Percentiles rank a stretch among this genome's conserved stretches.
Evolutionary conservation across 2,888 invertebrate genomes (phyloP).

Genomic region (Calameuta idolon): DNA sequence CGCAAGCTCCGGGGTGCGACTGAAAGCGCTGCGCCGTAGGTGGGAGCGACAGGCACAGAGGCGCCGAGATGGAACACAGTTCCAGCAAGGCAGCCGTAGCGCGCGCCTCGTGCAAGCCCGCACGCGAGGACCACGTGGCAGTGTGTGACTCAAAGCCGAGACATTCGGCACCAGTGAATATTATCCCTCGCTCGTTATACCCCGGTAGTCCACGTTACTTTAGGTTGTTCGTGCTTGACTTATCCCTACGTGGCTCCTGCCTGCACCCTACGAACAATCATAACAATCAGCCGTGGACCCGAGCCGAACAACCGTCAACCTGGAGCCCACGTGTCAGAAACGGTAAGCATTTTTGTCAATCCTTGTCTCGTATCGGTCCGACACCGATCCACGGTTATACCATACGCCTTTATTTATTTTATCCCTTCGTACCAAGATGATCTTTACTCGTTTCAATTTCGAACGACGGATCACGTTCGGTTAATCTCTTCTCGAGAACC

Average conservation of each 20-base stretch:
- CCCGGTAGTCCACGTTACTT: not conserved
- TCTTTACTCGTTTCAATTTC: not conserved
- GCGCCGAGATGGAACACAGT: conserved; percentile 42
- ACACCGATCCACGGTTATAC: not conserved
- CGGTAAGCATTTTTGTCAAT: conserved; percentile 47
- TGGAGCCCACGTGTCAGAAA: conserved; percentile 66
- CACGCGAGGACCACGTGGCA: conserved; percentile 50
- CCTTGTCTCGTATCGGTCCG: not conserved
- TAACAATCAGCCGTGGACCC: conserved; percentile 44
- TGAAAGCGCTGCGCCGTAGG: conserved; percentile 5
- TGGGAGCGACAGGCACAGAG: conserved; percentile 8
- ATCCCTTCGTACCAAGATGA: not conserved
- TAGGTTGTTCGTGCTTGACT: not conserved
- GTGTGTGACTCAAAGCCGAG: not conserved
- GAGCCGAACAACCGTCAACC: conserved; percentile 60
- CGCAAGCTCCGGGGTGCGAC: conserved; percentile 14
- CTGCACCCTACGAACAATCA: not conserved
- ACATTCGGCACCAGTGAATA: not conserved
- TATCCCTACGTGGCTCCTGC: not conserved
- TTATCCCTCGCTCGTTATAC: not conserved
- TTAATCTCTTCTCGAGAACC: not conserved
- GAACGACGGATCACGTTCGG: not conserved
- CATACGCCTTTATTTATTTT: not conserved
- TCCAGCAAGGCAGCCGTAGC: conserved; percentile 53
- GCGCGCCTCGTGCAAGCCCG: conserved; percentile 49